These are phyloP conservation scores for Bembecia ichneumoniformis DNA, from an alignment of 2,888 invertebrate species.

Conservation along the genomic window DNA sequence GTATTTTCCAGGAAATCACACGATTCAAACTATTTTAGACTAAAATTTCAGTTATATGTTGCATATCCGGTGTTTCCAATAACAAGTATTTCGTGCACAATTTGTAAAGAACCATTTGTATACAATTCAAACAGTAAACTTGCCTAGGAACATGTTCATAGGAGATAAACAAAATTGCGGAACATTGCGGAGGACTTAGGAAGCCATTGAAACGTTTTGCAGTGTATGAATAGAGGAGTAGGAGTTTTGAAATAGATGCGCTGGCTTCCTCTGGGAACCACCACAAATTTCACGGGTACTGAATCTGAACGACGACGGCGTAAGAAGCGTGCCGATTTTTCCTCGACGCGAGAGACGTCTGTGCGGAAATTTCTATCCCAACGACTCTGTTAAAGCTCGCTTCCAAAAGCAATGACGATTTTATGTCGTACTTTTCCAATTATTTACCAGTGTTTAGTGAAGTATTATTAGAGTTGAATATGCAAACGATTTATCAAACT, in stretches of 20 bases:
- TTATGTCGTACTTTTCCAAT: slow-evolving; percentile 17
- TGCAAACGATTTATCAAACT: too few relatives aligned
- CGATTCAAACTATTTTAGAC: too few relatives aligned
- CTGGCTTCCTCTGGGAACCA: slow-evolving; percentile 32
- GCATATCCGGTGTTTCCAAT: too few relatives aligned
- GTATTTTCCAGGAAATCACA: too few relatives aligned
- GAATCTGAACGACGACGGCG: slow-evolving; percentile 41
- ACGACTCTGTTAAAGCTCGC: slow-evolving; percentile 35
- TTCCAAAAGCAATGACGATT: slow-evolving; percentile 25
- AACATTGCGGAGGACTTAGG: not conserved
- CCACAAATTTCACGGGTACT: slow-evolving; percentile 62
- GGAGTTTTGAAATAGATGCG: slow-evolving; percentile 28
- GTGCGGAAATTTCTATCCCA: slow-evolving; percentile 47
- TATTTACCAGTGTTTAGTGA: too few relatives aligned
- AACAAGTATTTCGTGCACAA: too few relatives aligned
- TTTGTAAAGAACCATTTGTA: too few relatives aligned
- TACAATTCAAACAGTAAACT: too few relatives aligned
- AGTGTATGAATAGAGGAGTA: not conserved
- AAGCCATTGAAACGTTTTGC: not conserved
- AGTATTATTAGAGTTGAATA: too few relatives aligned
- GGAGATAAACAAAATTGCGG: not conserved
- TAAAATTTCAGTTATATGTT: too few relatives aligned
- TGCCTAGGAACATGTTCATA: too few relatives aligned
- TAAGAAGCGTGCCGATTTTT: slow-evolving; percentile 51
- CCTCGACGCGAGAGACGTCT: slow-evolving; percentile 19